Base-by-base conservation (phyloP, 2,888 invertebrate genomes). In the Hedya salicella region DNA sequence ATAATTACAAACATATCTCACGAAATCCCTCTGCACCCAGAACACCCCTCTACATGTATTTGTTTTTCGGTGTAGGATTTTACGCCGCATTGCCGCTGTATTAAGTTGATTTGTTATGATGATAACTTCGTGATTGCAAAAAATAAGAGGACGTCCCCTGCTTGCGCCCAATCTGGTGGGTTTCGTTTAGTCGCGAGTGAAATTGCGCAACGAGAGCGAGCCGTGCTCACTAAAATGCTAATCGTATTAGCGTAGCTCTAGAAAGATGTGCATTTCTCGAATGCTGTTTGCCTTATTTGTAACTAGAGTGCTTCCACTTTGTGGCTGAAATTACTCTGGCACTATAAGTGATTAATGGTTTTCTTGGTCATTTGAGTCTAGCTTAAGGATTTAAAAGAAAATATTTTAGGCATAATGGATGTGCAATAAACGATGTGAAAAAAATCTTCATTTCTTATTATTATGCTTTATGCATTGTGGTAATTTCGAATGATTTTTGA, bases 1-100 rank as follows among this genome's bases (percentile, higher is more conserved):
- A 80, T 78, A 80, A 82, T 85, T 79, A 78, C 72, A 78, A 49
- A 68, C 72, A 78, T 78, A 79, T 80, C 78, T 78, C 75, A 76
- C 73, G 68, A 72, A 76, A 79, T 78, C 75, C 73, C 65, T 73
- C 75, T 73, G 75, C 75, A 74, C 71, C 68, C 68, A 70, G 67
- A 74, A 73, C 70, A 73, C 68, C 19, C 52, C 66, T 65, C 70
- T 67, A 73, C 73, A 61, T 72, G 70, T 76, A 76, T 77, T 76
- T 75, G 75, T 73, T 76, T 77, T 75, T 71, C 71, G 66, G 67
- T 71, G 74, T 72, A 75, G 68, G 71, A 75, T 77, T 79, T 77
- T 68, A 71, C 76, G 72, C 76, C 77, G 77, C 79, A 78, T 66
- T 80, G 76, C 75, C 67, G 72, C 71, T 61, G 54, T 61, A 40